phyloP scores from a whole-genome alignment of 2,888 invertebrate species.

The Drosophila lacicola region DNA sequence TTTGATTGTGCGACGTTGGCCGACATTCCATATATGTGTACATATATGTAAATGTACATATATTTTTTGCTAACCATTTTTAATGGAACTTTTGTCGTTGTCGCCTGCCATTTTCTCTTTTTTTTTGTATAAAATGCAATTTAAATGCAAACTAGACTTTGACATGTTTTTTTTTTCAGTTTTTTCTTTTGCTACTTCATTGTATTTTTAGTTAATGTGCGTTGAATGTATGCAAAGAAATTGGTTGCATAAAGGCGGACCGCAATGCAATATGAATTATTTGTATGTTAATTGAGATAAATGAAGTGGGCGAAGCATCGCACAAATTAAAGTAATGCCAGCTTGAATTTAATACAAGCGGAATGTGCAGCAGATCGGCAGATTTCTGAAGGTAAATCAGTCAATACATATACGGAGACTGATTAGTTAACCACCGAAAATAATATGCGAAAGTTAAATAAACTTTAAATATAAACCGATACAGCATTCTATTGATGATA shows the following conservation, averaged over 20 bases:
- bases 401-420: too few species aligned
- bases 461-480: too few species aligned
- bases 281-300: conserved; percentile 24
- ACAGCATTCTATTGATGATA: too few species aligned
- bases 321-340: neutral
- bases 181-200: conserved; percentile 3
- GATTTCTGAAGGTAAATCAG: too few species aligned
- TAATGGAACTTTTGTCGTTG: conserved; percentile 49
- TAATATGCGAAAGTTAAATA: too few species aligned
- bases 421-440: too few species aligned
- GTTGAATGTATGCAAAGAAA: conserved; percentile 22
- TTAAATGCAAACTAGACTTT: conserved; percentile 69
- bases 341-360: too few species aligned
- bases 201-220: conserved; percentile 37
- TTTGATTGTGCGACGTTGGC: conserved; percentile 59
- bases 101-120: conserved; percentile 27
- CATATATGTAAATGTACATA: neutral
- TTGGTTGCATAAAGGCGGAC: conserved; percentile 20
- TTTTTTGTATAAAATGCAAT: conserved; percentile 58
- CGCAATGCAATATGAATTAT: conserved; percentile 27
- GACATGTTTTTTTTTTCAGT: conserved; percentile 10
- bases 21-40: conserved; percentile 24
- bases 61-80: conserved; percentile 39
- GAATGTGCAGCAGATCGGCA: too few species aligned
- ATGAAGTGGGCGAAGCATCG: neutral